Evolutionary conservation across 1,140 invertebrate species (phyloP).

Genomic region (Chironomus striatipennis): DNA sequence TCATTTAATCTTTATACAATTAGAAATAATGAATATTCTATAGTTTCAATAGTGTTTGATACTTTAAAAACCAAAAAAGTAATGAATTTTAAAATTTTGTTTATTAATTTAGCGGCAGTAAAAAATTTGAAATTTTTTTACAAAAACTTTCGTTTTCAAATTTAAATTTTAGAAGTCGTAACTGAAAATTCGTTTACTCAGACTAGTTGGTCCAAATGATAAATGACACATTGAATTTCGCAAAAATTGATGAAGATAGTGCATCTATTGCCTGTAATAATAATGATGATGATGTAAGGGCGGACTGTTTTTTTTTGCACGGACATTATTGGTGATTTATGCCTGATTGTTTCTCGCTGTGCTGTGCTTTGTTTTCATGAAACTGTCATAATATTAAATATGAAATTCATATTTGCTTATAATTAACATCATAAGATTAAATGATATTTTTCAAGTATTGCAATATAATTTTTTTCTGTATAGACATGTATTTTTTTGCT

Average conservation of each 20-base stretch:
- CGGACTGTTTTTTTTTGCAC: too few relatives aligned
- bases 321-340: slow-evolving; percentile 20
- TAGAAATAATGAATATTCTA: neutral
- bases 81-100: too few relatives aligned
- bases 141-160: neutral
- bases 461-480: neutral
- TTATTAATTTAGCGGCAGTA: neutral
- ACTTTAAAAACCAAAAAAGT: too few relatives aligned
- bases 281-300: slow-evolving; percentile 1
- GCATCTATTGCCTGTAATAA: neutral
- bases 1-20: neutral
- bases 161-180: neutral
- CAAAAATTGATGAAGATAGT: neutral
- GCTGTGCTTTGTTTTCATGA: neutral
- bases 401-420: slow-evolving; percentile 1
- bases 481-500: neutral
- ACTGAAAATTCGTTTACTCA: too few relatives aligned
- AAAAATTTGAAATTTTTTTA: neutral
- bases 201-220: neutral
- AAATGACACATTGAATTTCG: neutral
- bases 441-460: neutral
- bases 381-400: slow-evolving; percentile 2
- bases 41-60: too few relatives aligned
- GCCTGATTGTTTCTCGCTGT: neutral
- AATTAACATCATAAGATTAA: slow-evolving; percentile 2